A percentile compares a stretch with the other conserved stretches of the same genome.
phyloP scores from a whole-genome alignment of 2,888 invertebrate species.

The Ectropis crepuscularia region DNA sequence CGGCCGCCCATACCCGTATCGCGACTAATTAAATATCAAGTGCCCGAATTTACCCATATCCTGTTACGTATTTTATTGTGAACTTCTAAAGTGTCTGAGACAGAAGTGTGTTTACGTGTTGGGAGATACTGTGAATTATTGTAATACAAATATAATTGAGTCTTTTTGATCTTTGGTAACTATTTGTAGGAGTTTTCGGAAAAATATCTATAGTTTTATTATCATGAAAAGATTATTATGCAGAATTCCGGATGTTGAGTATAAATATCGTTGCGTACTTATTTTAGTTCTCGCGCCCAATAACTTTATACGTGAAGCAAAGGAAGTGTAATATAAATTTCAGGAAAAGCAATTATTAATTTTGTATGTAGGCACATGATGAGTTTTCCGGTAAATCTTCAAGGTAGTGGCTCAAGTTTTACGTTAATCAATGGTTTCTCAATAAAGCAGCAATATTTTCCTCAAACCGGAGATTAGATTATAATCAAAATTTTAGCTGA shows the following conservation, averaged over 20 bases:
- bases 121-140: not conserved
- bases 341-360: no score
- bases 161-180: constrained; percentile 8
- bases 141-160: not conserved
- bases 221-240: not conserved
- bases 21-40: constrained; percentile 22
- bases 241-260: not conserved
- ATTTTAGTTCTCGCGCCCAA: no score
- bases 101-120: not conserved
- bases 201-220: not conserved
- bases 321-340: no score
- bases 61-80: constrained; percentile 5
- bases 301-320: no score
- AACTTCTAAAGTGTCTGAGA: not conserved
- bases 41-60: constrained; percentile 14
- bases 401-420: no score
- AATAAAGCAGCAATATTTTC: no score
- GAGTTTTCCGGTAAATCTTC: no score
- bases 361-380: no score
- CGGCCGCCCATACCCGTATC: constrained; percentile 42
- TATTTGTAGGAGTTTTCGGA: not conserved
- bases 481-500: no score
- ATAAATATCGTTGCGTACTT: no score
- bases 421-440: no score
- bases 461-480: no score